phyloP scores from a whole-genome alignment of 2,797 vertebrate species.

The Acropternis orthonyx region DNA sequence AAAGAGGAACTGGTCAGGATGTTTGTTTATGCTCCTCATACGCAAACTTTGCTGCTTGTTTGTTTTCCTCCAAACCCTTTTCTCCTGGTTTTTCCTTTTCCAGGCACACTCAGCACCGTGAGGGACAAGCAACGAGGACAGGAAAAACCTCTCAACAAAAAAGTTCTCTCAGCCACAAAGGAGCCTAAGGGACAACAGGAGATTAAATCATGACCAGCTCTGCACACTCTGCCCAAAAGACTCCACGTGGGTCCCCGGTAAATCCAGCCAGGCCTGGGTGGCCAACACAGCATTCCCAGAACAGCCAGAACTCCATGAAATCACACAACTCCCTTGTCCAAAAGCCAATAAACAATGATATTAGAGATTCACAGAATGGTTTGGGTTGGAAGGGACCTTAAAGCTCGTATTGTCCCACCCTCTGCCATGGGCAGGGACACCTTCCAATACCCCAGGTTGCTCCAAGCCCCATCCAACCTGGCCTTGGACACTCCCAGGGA shows the following conservation, averaged over 20 bases:
- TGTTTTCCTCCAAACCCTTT: neutral
- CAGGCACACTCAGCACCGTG: neutral
- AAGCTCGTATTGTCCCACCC: fast-evolving
- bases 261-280: neutral
- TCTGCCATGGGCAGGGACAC: neutral
- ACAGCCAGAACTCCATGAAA: neutral
- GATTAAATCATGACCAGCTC: neutral
- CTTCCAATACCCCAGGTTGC: neutral
- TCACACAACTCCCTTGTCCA: too few relatives aligned
- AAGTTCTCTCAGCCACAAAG: neutral
- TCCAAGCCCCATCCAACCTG: neutral
- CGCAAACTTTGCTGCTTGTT: neutral
- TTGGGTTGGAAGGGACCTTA: neutral
- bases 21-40: neutral
- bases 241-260: neutral
- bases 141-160: neutral
- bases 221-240: neutral
- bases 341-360: fast-evolving
- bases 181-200: neutral
- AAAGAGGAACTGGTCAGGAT: neutral
- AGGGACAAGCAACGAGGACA: neutral
- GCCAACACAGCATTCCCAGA: neutral
- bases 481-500: neutral
- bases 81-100: neutral
- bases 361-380: neutral